phyloP scores from a whole-genome alignment of 2,797 vertebrate species.

The Alosa sapidissima region DNA sequence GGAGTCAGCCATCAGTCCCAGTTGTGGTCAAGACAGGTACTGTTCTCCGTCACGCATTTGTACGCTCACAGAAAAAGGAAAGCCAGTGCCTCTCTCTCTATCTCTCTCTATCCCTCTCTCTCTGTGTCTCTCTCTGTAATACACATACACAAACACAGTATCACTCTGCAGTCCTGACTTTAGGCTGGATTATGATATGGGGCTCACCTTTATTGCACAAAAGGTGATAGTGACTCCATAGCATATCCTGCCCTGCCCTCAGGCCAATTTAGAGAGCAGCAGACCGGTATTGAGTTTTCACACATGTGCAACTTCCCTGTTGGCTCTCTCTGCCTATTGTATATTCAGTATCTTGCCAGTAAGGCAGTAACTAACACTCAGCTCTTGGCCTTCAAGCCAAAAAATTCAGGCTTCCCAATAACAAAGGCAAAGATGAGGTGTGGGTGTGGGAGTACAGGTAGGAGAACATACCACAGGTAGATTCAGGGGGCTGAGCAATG shows the following conservation, averaged over 20 bases:
- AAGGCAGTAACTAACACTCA: not conserved
- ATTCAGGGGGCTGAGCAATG: not conserved
- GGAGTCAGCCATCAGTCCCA: slow-evolving; percentile 80
- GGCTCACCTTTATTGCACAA: not conserved
- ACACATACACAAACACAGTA: not conserved
- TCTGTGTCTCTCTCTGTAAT: not conserved
- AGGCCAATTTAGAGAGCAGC: not conserved
- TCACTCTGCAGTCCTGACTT: not conserved
- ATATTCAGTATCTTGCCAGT: not conserved
- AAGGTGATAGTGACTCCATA: not conserved
- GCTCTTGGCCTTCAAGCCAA: not conserved
- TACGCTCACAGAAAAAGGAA: not conserved
- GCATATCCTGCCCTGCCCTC: not conserved
- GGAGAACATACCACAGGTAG: not conserved
- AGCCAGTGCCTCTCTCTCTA: too few relatives aligned
- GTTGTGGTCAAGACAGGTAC: slow-evolving; percentile 86
- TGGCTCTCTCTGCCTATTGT: not conserved
- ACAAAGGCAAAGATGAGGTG: not conserved
- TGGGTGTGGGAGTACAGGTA: not conserved
- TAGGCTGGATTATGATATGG: slow-evolving; percentile 8
- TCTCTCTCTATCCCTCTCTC: too few relatives aligned
- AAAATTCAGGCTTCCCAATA: not conserved
- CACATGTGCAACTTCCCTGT: not conserved
- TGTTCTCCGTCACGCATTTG: not conserved
- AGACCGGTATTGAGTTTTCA: not conserved